These are phyloP conservation scores for Hypercompe scribonia DNA, from an alignment of 2,888 invertebrate genomes.

Conservation along the genomic window DNA sequence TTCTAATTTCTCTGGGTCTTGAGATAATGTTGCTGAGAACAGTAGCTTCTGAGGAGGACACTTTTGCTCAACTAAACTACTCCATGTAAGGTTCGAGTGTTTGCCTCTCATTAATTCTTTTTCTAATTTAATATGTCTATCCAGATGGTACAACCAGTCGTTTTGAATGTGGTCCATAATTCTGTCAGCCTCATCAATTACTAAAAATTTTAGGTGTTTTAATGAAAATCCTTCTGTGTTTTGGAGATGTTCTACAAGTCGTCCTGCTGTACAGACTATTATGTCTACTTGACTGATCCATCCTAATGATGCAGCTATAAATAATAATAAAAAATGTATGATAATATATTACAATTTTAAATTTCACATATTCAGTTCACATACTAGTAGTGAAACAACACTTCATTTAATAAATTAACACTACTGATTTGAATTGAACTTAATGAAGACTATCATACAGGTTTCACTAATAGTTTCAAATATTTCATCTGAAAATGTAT, in stretches of 20 bases:
- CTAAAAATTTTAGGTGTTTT: slow-evolving; percentile 90
- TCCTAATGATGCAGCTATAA: slow-evolving; percentile 85
- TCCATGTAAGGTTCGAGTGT: slow-evolving; percentile 82
- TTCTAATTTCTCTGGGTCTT: slow-evolving; percentile 98
- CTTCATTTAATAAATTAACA: not conserved
- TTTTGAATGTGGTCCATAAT: slow-evolving; percentile 96
- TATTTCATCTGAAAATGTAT: not conserved
- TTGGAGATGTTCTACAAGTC: slow-evolving; percentile 96
- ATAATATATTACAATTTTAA: not conserved
- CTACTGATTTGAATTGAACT: not conserved
- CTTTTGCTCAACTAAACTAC: slow-evolving; percentile 74
- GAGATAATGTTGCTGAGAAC: slow-evolving; percentile 98
- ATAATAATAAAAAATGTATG: not conserved
- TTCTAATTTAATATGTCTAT: slow-evolving; percentile 88
- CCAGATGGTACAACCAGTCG: slow-evolving; percentile 95
- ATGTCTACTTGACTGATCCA: slow-evolving; percentile 91
- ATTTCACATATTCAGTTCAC: not conserved
- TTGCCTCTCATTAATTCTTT: slow-evolving; percentile 81
- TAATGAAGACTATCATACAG: not conserved
- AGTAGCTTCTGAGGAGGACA: slow-evolving; percentile 94
- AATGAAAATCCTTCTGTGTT: slow-evolving; percentile 93
- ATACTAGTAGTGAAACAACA: not conserved
- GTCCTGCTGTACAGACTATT: slow-evolving; percentile 96
- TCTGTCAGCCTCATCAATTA: slow-evolving; percentile 99
- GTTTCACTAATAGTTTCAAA: not conserved